Conservation (phyloP, 1,140 invertebrate species). For the Aleiodes sp. region DNA sequence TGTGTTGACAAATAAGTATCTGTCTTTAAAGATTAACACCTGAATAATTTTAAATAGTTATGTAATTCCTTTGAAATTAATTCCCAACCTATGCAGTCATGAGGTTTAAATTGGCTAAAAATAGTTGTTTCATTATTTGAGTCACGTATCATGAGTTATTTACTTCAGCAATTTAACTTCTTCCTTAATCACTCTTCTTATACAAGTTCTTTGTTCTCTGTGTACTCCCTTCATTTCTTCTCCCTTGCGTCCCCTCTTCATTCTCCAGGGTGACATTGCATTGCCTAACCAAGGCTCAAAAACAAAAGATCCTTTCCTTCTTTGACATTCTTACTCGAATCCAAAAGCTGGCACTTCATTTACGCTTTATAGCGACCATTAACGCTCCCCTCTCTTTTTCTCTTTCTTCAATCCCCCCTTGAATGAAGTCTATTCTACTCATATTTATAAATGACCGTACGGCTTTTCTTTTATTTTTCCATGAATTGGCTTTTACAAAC, state of each 20-base stretch:
- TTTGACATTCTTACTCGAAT: constrained; percentile 12
- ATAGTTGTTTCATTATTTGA: constrained; percentile 15
- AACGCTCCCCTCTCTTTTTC: constrained; percentile 13
- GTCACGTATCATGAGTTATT: constrained; percentile 39
- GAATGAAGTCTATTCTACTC: neutral
- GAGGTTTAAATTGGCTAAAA: constrained; percentile 4
- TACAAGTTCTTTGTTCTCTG: constrained; percentile 34
- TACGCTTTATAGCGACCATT: constrained; percentile 32
- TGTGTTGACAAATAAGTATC: too few relatives aligned
- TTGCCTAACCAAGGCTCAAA: neutral
- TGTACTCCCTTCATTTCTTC: neutral
- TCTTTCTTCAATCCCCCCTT: neutral
- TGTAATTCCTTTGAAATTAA: neutral
- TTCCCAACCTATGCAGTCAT: neutral
- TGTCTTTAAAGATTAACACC: too few relatives aligned
- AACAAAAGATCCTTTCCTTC: constrained; percentile 19
- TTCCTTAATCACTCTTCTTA: constrained; percentile 42
- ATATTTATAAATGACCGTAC: neutral
- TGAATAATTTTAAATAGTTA: too few relatives aligned
- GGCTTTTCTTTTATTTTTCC: neutral
- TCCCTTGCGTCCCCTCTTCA: too few relatives aligned
- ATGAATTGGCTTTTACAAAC: too few relatives aligned
- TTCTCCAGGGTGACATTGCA: neutral
- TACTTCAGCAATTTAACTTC: constrained; percentile 38
- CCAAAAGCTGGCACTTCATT: constrained; percentile 27